Base-by-base conservation (phyloP, 53 echinoderm and acorn worm species). In the Echinometra lucunter region DNA sequence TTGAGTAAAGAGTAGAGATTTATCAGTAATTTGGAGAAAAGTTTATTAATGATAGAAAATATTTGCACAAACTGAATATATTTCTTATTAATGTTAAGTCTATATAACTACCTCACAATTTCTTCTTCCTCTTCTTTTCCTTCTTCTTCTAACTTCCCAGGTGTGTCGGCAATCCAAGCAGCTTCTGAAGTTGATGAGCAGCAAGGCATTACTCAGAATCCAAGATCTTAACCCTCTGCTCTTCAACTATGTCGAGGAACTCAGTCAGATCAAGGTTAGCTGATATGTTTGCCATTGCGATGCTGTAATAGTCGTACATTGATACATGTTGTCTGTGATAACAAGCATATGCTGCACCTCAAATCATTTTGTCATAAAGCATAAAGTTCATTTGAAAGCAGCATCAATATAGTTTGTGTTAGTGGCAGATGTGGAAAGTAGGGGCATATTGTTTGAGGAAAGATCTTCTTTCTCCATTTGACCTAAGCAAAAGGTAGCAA, bases 121-220 rank as follows among this genome's bases (percentile, higher is more conserved):
- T n/a, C n/a, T n/a, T n/a, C n/a, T n/a, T n/a, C n/a, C n/a, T n/a
- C n/a, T n/a, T n/a, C n/a, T n/a, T n/a, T n/a, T n/a, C n/a, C n/a
- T n/a, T n/a, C n/a, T n/a, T n/a, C n/a, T n/a, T n/a, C n/a, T 57
- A 57, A 57, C 25, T 30, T 89, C 58, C 28, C 66, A 98, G 98
- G 97, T 99, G 47, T 98, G 97, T 82, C 93, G 99, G 40, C 96
- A 96, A 91, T 99, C 99, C 40, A 98, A 97, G 74, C 99, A 99
- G 91, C 96, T 97, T 45, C 96, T 99, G 55, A 96, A 88, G 66
- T 82, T 99, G 74, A 99, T 99, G 99, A 63, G 90, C 44, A 94
- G 85, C 25, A 94, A 92, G 82, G 97, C 97, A 0, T 96, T 97
- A 17, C 91, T 99, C 7, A 97, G 96, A 57, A 92, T 99, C 44